Evolutionary conservation across 1,140 invertebrate genomes (phyloP).

Genomic region (Pygmarrhopalites habei): DNA sequence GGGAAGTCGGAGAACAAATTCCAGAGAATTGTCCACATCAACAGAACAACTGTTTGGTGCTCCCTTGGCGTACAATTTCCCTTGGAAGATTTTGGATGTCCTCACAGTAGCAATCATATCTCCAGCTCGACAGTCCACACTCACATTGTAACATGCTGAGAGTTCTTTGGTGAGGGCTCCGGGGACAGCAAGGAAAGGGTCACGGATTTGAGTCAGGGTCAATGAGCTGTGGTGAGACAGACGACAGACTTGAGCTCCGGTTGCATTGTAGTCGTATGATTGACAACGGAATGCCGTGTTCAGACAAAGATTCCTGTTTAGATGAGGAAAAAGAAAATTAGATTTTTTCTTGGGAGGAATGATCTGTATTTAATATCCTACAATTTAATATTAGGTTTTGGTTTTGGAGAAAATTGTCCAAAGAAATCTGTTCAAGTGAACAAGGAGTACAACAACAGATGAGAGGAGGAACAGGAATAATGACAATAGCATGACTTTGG

Average conservation of each 20-base stretch:
- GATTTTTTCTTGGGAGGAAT: no score
- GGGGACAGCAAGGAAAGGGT: conserved; percentile 69
- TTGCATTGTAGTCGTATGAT: conserved; percentile 87
- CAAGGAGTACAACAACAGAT: no score
- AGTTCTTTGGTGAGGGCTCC: conserved; percentile 86
- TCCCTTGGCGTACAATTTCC: conserved; percentile 88
- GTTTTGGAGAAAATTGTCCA: no score
- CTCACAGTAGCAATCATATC: conserved; percentile 88
- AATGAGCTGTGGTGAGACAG: conserved; percentile 82
- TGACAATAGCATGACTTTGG: neutral
- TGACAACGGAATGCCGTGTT: conserved; percentile 79
- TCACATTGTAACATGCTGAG: conserved; percentile 88
- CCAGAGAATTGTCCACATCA: conserved; percentile 72
- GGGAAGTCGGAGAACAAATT: conserved; percentile 82
- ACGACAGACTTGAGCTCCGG: conserved; percentile 83
- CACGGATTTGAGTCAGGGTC: conserved; percentile 78
- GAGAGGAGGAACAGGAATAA: no score
- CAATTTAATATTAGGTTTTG: no score
- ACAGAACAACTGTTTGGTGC: conserved; percentile 84
- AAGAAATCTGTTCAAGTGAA: no score
- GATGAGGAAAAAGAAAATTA: neutral
- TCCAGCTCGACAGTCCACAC: conserved; percentile 79
- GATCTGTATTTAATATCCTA: no score
- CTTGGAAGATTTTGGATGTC: conserved; percentile 85
- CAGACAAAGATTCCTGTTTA: conserved; percentile 66